phyloP scores from a whole-genome alignment of 2,113 vertebrate genomes.

The Otus sunia region DNA sequence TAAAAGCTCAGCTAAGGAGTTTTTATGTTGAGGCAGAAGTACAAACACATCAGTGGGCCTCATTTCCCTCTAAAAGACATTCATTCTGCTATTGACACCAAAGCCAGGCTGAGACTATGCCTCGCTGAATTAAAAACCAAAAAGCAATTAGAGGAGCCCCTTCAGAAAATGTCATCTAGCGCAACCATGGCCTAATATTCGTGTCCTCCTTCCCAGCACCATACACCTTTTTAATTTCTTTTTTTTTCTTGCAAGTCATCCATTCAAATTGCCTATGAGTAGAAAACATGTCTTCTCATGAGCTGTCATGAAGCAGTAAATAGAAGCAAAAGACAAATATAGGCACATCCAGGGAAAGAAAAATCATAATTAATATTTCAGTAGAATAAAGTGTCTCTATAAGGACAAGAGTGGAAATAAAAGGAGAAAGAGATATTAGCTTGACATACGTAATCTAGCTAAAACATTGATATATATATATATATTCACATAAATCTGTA shows the following conservation, averaged over 20 bases:
- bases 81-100: not conserved
- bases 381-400: not conserved
- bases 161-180: not conserved
- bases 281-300: not conserved
- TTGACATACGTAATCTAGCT: slow-evolving; percentile 1
- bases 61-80: not conserved
- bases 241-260: not conserved
- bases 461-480: not conserved
- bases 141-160: not conserved
- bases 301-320: slow-evolving; percentile 27
- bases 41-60: not conserved
- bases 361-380: slow-evolving; percentile 65
- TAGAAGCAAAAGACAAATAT: slow-evolving; percentile 40
- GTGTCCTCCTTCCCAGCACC: not conserved
- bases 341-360: not conserved
- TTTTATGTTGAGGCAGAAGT: not conserved
- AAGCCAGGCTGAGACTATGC: not conserved
- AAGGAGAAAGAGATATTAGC: not conserved
- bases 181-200: not conserved
- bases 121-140: not conserved
- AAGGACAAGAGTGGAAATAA: not conserved
- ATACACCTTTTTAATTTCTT: not conserved
- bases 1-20: not conserved
- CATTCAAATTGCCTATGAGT: not conserved
- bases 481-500: not conserved